Conservation (phyloP, 2,113 vertebrate genomes). For the Scolopax mira region DNA sequence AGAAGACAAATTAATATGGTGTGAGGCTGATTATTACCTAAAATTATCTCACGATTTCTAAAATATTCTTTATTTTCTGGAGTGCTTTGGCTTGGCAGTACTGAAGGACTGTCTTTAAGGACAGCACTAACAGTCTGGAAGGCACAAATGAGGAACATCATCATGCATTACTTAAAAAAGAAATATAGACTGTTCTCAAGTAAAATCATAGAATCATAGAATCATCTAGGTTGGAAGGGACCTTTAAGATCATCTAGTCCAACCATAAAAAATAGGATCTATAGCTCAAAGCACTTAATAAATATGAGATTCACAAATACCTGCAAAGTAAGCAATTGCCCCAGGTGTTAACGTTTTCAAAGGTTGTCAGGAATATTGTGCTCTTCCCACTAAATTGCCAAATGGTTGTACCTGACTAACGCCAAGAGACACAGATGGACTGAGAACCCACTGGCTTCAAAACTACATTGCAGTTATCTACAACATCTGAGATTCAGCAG, state of each 20-base stretch:
- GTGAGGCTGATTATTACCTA: not conserved
- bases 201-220: not conserved
- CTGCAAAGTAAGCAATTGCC: not conserved
- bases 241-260: too few species aligned
- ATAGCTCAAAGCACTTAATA: not conserved
- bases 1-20: not conserved
- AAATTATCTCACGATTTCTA: not conserved
- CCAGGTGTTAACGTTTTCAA: not conserved
- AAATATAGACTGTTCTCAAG: not conserved
- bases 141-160: not conserved
- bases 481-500: not conserved
- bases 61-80: not conserved
- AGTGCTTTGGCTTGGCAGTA: not conserved
- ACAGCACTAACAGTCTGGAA: not conserved
- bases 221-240: too few species aligned
- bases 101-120: not conserved
- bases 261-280: not conserved
- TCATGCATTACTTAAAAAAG: rapidly evolving
- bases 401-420: not conserved
- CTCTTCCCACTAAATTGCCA: not conserved
- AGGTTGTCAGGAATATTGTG: not conserved
- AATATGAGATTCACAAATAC: not conserved
- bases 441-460: not conserved
- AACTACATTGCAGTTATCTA: not conserved
- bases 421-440: not conserved